phyloP scores from a whole-genome alignment of 23 tunicate genomes.

The Corella eumyota region DNA sequence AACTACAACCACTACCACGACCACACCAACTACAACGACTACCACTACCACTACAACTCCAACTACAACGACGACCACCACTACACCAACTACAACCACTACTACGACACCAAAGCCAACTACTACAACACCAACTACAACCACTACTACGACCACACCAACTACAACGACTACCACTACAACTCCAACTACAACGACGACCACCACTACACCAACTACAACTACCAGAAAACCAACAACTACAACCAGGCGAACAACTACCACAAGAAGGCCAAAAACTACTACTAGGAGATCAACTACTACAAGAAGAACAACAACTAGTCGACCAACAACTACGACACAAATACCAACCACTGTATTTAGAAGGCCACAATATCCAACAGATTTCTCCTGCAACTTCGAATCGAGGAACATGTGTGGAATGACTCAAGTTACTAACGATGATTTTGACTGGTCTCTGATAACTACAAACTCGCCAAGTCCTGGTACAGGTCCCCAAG shows the following conservation, averaged over 20 bases:
- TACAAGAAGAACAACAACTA: no score
- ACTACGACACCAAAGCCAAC: constrained; percentile 28
- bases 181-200: constrained; percentile 29
- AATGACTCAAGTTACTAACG: constrained; percentile 30
- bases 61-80: constrained; percentile 30
- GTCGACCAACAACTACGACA: no score
- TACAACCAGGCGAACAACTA: constrained; percentile 21
- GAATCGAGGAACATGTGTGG: constrained; percentile 39
- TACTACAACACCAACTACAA: constrained; percentile 22
- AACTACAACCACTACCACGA: constrained; percentile 26
- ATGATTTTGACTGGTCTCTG: constrained; percentile 64
- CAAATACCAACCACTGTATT: constrained; percentile 13
- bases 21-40: constrained; percentile 25
- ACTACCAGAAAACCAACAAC: constrained; percentile 11
- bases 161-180: constrained; percentile 25
- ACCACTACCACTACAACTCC: constrained; percentile 21
- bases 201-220: constrained; percentile 30
- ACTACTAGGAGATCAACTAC: no score
- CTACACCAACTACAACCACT: constrained; percentile 32
- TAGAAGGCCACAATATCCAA: constrained; percentile 10
- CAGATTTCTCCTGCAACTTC: constrained; percentile 67
- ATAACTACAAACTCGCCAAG: constrained; percentile 34
- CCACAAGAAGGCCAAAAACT: constrained; percentile 10
- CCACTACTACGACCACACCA: constrained; percentile 17
- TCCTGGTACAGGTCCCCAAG: constrained; percentile 55